Conservation (phyloP, 2,797 vertebrate genomes). For the Parauchenoglanis punctatus region DNA sequence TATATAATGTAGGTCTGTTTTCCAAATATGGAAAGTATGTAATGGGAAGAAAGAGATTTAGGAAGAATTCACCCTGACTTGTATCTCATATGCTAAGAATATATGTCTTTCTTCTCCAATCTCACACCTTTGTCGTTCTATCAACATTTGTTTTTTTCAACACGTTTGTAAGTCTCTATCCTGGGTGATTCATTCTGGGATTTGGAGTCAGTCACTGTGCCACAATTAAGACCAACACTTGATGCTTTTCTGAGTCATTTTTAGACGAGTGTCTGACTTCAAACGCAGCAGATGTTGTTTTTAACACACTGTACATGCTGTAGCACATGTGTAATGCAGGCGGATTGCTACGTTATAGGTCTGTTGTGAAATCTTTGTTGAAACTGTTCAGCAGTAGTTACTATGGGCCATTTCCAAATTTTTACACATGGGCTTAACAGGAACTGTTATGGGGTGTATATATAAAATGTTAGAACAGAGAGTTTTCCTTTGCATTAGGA, state of each 20-base stretch:
- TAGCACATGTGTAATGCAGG: background rate
- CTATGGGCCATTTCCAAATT: background rate
- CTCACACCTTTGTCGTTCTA: background rate
- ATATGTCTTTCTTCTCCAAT: background rate
- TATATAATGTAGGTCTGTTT: background rate
- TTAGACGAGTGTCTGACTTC: background rate
- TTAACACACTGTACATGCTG: background rate
- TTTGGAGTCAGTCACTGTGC: background rate
- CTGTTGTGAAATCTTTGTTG: background rate
- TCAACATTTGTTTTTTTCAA: background rate
- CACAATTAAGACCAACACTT: background rate
- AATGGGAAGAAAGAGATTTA: background rate
- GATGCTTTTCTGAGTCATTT: background rate
- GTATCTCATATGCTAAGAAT: background rate
- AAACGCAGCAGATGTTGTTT: background rate
- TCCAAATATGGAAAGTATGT: background rate
- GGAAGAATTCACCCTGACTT: background rate
- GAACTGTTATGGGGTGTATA: background rate
- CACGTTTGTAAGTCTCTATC: background rate
- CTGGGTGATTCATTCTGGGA: background rate
- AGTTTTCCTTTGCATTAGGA: background rate
- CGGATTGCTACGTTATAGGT: background rate
- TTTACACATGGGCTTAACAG: too few relatives aligned
- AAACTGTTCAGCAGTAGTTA: background rate
- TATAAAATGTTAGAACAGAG: background rate